Evolutionary conservation across 2,797 vertebrate species (phyloP), one percentile per base, ranked within the genome.

Genomic region (Gambusia yucatana): DNA sequence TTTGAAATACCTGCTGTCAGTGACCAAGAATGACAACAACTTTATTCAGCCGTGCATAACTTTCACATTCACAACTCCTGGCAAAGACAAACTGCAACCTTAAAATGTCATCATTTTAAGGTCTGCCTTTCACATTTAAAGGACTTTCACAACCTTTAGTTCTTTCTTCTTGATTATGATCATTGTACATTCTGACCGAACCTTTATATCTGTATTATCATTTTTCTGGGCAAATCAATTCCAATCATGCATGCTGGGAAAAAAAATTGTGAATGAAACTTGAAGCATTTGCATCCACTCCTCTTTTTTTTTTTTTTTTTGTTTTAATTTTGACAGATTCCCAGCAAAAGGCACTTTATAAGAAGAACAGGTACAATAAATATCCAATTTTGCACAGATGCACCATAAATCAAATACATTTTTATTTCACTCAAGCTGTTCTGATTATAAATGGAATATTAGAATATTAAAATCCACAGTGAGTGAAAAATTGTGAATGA

Each of bases 111-210:
- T 13, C n/a, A 59, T 77, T 39, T 76, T 72, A 87, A 43, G 63
- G 73, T 84, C 36, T 67, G 72, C 46, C 44, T 84, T 84, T 77
- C 76, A 20, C 50, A 30, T 80, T 28, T 83, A 71, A 86, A 84
- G 48, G 74, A 41, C 78, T 83, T 73, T 63, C 52, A 75, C 9
- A 20, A 63, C 82, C 57, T 39, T 6, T n/a, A 55, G 2, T 55
- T 79, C 50, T 72, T 77, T 72, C 39, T 59, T 13, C 59, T 61
- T 76, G 61, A 84, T 80, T 82, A 59, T 80, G 70, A 77, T 76
- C 43, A 78, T 65, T 77, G n/a, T 77, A 30, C 39, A 79, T 85
- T 86, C 77, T 82, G 55, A 70, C 11, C 55, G 22, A 33, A 28
- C 77, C 67, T 75, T 74, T 46, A 48, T 46, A 36, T 65, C 69